These are phyloP conservation scores for Plumapathes pennacea DNA, from an alignment of 92 coral and sea anemone species.

Conservation along the genomic window DNA sequence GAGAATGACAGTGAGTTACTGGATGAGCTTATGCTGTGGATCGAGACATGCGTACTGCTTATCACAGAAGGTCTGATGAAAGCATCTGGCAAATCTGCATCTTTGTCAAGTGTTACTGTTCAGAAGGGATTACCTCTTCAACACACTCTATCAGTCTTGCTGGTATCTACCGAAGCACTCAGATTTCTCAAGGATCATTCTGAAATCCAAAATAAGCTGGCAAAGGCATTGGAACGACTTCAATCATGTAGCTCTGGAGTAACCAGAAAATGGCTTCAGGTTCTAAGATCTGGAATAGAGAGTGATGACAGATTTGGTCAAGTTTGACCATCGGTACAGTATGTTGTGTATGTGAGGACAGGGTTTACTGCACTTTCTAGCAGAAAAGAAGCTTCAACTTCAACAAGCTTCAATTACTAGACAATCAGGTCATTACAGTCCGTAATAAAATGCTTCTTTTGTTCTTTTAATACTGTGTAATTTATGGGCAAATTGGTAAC, in stretches of 20 bases:
- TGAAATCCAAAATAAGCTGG: slow-evolving; percentile 10
- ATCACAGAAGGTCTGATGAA: slow-evolving; percentile 15
- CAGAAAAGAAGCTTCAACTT: too few species aligned
- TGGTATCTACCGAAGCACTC: slow-evolving; percentile 32
- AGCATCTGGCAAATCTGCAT: not conserved
- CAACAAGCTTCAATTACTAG: too few species aligned
- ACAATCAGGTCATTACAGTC: too few species aligned
- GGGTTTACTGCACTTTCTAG: too few species aligned
- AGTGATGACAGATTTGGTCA: too few species aligned
- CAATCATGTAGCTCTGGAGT: slow-evolving; percentile 41
- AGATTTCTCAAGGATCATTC: slow-evolving; percentile 12
- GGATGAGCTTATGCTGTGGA: slow-evolving; percentile 44
- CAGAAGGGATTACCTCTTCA: slow-evolving; percentile 22
- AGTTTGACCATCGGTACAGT: too few species aligned
- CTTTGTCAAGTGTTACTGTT: not conserved
- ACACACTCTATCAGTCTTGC: slow-evolving; percentile 44
- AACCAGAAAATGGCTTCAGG: slow-evolving; percentile 29
- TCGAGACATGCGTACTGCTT: slow-evolving; percentile 34
- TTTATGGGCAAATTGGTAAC: too few species aligned
- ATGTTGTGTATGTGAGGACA: too few species aligned
- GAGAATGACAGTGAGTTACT: not conserved
- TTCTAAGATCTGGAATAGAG: slow-evolving; percentile 2
- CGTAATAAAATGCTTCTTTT: too few species aligned
- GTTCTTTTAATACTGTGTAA: too few species aligned
- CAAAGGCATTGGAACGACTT: slow-evolving; percentile 30